A percentile compares a stretch with the other conserved stretches of the same genome.
phyloP scores from a whole-genome alignment of 2,113 vertebrate genomes.

The Triplophysa siluroides region DNA sequence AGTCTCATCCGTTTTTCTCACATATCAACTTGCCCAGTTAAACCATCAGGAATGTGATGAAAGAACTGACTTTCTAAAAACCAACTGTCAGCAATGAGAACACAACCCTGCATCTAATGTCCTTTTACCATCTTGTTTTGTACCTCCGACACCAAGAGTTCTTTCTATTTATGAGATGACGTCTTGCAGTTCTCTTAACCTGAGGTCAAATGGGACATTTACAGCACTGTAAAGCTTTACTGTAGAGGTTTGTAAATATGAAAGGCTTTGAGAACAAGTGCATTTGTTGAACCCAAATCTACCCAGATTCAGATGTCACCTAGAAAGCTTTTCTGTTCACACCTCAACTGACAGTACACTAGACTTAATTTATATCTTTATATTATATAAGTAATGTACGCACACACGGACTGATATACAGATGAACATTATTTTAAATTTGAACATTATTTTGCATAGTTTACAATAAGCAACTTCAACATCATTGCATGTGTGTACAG shows the following conservation, averaged over 20 bases:
- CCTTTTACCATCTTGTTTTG: background rate
- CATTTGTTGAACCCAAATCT: background rate
- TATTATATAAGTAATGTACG: background rate
- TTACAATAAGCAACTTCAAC: background rate
- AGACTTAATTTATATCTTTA: background rate
- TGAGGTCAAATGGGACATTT: no score
- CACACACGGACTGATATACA: background rate
- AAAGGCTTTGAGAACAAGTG: background rate
- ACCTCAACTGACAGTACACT: background rate
- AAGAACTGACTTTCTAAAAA: background rate
- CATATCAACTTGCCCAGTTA: conserved; percentile 77
- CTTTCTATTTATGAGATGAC: background rate
- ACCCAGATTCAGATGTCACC: background rate
- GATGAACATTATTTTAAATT: no score
- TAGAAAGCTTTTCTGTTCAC: no score
- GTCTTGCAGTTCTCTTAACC: no score
- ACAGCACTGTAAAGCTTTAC: background rate
- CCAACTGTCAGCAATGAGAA: no score
- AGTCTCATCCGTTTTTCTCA: conserved; percentile 94
- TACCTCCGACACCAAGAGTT: background rate
- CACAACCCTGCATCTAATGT: no score
- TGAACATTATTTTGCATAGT: background rate
- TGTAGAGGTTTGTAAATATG: background rate
- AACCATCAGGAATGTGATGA: background rate
- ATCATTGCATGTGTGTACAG: background rate